Evolutionary conservation across 64 coral and sea anemone genomes (phyloP).

Genomic region (Dendrophyllia cribrosa): DNA sequence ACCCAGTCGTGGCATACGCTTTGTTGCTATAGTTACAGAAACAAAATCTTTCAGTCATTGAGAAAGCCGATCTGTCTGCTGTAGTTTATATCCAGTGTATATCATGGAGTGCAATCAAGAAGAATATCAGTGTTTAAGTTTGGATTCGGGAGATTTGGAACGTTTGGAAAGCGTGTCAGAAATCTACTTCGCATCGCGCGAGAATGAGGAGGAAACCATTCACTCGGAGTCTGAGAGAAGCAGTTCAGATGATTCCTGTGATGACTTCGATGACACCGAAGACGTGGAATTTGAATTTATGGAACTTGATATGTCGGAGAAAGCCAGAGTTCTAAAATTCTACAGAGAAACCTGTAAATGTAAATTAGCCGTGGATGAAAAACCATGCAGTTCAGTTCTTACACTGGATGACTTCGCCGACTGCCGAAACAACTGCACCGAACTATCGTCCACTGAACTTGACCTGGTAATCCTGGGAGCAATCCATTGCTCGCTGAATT

Average conservation of each 20-base stretch:
- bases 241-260: not conserved
- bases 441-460: conserved; percentile 36
- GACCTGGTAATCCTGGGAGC: conserved; percentile 55
- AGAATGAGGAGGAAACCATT: not conserved
- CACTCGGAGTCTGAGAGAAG: not conserved
- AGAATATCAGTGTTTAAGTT: not conserved
- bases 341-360: conserved; percentile 14
- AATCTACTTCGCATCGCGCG: not conserved
- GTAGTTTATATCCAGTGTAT: no score
- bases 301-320: not conserved
- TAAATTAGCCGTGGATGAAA: conserved; percentile 1
- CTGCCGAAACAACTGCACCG: conserved; percentile 22
- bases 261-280: not conserved
- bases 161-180: conserved; percentile 1
- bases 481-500: conserved; percentile 39
- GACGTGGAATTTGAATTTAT: not conserved
- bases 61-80: no score
- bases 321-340: not conserved
- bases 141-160: not conserved
- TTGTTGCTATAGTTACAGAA: no score
- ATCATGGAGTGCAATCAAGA: not conserved
- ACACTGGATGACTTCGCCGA: not conserved
- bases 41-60: no score
- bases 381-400: not conserved
- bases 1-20: no score